Base-by-base conservation (phyloP, 2,888 invertebrate species). In the Rhogogaster chlorosoma region DNA sequence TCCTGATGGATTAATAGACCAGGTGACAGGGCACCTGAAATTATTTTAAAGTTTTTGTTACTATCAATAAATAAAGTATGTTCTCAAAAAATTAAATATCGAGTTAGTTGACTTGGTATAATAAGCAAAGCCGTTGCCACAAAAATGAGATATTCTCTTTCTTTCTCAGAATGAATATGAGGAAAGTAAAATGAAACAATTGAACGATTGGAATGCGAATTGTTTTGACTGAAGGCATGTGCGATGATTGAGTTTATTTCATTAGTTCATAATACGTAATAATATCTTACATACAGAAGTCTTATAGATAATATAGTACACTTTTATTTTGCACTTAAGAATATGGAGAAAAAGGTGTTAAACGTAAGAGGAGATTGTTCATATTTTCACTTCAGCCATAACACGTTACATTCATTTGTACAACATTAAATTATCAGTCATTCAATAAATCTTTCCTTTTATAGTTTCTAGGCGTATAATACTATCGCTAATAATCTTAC, bases 11-110 rank as follows among this genome's bases (percentile, higher is more conserved):
- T 92, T 96, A 71, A 95, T 99, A 88, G 97, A 98, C 92, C 94
- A 95, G 94, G 96, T 99, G 61, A 98, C 98, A 29, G 98, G 98
- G 82, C 97, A 98, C 93, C 95, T 99, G 87, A 98, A 98, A 94
- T 94, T 99, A 84, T 96, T 97, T 93, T 98, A 95, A 95, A 18
- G 32, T 77, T 61, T 67, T 18, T 67, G 12, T 84, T 86, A 84
- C 83, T 71, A 78, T 84, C 70, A 7, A 42, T 57, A 64, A 86
- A 83, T 86, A 49, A 49, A 83, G 18, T 61, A 84, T 84, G 15
- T 67, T 15, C 29, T 67, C 6, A 18, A 67, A 2, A 53, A n/a
- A 53, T 29, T 26, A 0, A 67, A 67, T 29, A 38, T 71, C 42
- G 10, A 22, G 12, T 67, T 67, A 73, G 71, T 57, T 49, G 53